Percentiles rank a stretch among this genome's conserved stretches.
Conservation (phyloP, 2,797 vertebrate genomes). For the Choloepus didactylus region DNA sequence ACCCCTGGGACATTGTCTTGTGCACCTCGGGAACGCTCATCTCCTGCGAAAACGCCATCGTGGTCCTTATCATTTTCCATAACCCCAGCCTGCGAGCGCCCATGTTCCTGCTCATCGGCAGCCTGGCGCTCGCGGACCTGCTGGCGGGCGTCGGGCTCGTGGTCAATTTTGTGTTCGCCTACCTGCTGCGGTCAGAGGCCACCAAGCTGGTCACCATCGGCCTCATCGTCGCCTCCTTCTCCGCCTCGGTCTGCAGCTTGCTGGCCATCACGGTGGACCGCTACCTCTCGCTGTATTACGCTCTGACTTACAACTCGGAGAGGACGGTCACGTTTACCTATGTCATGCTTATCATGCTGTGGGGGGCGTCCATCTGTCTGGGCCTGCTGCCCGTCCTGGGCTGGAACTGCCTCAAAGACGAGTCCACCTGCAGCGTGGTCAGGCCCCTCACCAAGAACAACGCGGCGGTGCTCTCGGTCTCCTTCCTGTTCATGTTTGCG, state of each 20-base stretch:
- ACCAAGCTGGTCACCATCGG: constrained; percentile 96
- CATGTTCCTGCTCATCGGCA: constrained; percentile 99
- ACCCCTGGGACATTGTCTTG: constrained; percentile 99
- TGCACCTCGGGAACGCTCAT: constrained; percentile 98
- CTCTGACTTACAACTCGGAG: constrained; percentile 98
- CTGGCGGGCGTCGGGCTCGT: constrained; percentile 97
- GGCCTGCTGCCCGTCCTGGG: constrained; percentile 96
- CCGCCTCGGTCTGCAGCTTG: constrained; percentile 98
- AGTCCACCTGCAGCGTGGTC: constrained; percentile 97
- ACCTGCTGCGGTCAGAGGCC: constrained; percentile 96
- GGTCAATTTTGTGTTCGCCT: constrained; percentile 97
- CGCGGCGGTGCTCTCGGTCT: constrained; percentile 95
- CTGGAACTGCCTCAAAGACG: constrained; percentile 97
- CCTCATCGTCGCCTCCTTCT: constrained; percentile 98
- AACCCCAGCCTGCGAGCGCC: constrained; percentile 96
- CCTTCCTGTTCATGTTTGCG: constrained; percentile 98
- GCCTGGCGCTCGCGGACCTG: constrained; percentile 97
- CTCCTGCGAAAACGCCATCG: constrained; percentile 97
- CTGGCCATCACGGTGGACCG: constrained; percentile 99
- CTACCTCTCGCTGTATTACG: constrained; percentile 98
- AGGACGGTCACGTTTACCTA: constrained; percentile 98
- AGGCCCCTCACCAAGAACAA: constrained; percentile 98
- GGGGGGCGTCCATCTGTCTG: constrained; percentile 96
- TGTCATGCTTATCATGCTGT: constrained; percentile 96
- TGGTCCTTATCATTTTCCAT: constrained; percentile 99